These are phyloP conservation scores for Cyprinodon diabolis DNA, from an alignment of 2,797 vertebrate species.

Conservation along the genomic window DNA sequence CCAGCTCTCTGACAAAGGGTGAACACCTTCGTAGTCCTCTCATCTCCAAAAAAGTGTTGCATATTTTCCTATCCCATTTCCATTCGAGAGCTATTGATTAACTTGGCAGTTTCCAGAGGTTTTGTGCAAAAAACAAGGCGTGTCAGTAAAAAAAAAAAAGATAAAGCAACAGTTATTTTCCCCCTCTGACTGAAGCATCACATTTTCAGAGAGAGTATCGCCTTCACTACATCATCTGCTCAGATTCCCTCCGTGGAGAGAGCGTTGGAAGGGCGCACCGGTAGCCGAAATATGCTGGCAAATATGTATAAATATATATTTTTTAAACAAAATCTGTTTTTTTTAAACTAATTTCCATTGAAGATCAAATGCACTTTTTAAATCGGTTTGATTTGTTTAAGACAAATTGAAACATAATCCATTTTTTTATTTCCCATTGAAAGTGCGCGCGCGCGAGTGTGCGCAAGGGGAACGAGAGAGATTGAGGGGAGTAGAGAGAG, in stretches of 20 bases:
- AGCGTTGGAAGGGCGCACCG: slow-evolving; percentile 49
- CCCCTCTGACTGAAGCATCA: slow-evolving; percentile 27
- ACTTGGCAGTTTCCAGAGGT: slow-evolving; percentile 42
- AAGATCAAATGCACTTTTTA: slow-evolving; percentile 48
- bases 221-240: slow-evolving; percentile 53
- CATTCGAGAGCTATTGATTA: slow-evolving; percentile 20
- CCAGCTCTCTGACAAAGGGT: slow-evolving; percentile 2
- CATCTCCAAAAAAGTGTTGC: slow-evolving; percentile 18
- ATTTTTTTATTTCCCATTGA: slow-evolving; percentile 33
- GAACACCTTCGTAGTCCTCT: slow-evolving; percentile 10
- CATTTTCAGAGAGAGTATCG: slow-evolving; percentile 23
- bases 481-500: background rate
- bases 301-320: background rate
- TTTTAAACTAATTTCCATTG: slow-evolving; percentile 10
- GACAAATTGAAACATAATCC: slow-evolving; percentile 43
- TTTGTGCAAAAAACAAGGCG: slow-evolving; percentile 42
- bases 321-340: background rate
- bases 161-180: slow-evolving; percentile 41
- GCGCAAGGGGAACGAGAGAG: background rate
- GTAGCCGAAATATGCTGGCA: slow-evolving; percentile 52
- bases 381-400: slow-evolving; percentile 33
- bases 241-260: slow-evolving; percentile 52
- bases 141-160: slow-evolving; percentile 19
- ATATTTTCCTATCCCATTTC: slow-evolving; percentile 29
- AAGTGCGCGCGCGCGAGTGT: background rate